These are phyloP conservation scores for Pardosa pseudoannulata DNA, from an alignment of 2,888 invertebrate species.

Conservation along the genomic window DNA sequence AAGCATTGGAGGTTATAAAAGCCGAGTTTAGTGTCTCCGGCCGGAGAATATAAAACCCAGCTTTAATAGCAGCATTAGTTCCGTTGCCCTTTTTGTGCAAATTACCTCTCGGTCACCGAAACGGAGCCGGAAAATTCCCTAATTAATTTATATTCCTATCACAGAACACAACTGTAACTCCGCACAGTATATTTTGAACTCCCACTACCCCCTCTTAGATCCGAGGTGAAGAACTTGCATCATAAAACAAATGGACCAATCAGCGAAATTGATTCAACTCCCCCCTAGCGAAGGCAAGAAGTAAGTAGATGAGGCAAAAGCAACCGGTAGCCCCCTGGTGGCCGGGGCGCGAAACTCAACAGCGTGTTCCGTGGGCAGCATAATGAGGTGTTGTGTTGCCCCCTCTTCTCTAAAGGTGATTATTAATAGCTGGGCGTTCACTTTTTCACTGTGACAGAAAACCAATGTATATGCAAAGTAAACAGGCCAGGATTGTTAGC, in stretches of 20 bases:
- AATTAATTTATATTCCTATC: slow-evolving; percentile 3
- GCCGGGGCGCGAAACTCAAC: background rate
- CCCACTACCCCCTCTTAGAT: background rate
- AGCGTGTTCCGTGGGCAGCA: background rate
- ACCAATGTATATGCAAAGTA: slow-evolving; percentile 9
- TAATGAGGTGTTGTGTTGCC: background rate
- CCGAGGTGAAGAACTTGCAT: background rate
- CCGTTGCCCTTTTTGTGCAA: background rate
- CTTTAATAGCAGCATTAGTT: background rate
- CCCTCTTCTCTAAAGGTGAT: slow-evolving; percentile 6
- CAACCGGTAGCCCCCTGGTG: background rate
- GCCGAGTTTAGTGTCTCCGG: background rate
- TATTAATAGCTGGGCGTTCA: slow-evolving; percentile 12
- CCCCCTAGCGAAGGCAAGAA: background rate
- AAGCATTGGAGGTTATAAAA: background rate
- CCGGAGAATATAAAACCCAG: background rate
- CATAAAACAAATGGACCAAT: slow-evolving; percentile 19
- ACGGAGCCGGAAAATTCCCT: background rate
- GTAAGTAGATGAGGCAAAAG: background rate
- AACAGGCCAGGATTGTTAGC: slow-evolving; percentile 3
- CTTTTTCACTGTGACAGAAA: background rate
- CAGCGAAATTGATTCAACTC: slow-evolving; percentile 6
- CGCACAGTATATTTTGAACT: background rate
- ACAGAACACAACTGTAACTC: background rate
- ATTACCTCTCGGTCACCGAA: background rate